A percentile compares a stretch with the other conserved stretches of the same genome.
These are phyloP conservation scores for Cardinalis cardinalis DNA, from an alignment of 2,113 vertebrate genomes.

Conservation along the genomic window DNA sequence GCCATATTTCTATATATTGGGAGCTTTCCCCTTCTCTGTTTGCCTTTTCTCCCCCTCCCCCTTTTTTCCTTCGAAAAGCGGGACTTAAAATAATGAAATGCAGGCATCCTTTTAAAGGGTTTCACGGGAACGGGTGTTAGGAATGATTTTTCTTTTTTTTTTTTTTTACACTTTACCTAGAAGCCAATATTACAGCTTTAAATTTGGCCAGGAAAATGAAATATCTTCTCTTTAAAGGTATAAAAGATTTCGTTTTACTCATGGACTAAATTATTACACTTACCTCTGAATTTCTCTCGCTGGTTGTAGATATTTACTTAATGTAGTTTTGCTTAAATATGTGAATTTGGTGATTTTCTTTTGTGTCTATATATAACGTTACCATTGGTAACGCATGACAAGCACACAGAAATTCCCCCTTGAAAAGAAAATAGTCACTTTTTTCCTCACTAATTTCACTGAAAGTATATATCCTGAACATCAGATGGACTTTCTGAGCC, in stretches of 20 bases:
- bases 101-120: conserved; percentile 39
- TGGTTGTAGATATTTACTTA: conserved; percentile 69
- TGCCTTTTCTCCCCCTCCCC: not conserved
- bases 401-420: conserved; percentile 73
- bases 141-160: not conserved
- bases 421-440: conserved; percentile 28
- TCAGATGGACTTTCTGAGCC: conserved; percentile 62
- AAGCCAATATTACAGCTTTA: conserved; percentile 55
- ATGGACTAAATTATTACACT: conserved; percentile 70
- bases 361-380: conserved; percentile 66
- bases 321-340: conserved; percentile 71
- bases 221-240: conserved; percentile 56
- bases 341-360: conserved; percentile 60
- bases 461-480: conserved; percentile 34
- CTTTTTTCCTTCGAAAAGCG: not conserved
- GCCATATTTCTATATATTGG: not conserved
- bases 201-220: conserved; percentile 63
- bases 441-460: conserved; percentile 61
- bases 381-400: conserved; percentile 70
- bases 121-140: conserved; percentile 10
- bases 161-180: not conserved
- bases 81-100: conserved; percentile 55
- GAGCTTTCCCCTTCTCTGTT: not conserved
- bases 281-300: conserved; percentile 67
- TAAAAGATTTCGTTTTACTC: conserved; percentile 54